Base-by-base conservation (phyloP, 2,888 invertebrate species). In the Glaucopsyche alexis region DNA sequence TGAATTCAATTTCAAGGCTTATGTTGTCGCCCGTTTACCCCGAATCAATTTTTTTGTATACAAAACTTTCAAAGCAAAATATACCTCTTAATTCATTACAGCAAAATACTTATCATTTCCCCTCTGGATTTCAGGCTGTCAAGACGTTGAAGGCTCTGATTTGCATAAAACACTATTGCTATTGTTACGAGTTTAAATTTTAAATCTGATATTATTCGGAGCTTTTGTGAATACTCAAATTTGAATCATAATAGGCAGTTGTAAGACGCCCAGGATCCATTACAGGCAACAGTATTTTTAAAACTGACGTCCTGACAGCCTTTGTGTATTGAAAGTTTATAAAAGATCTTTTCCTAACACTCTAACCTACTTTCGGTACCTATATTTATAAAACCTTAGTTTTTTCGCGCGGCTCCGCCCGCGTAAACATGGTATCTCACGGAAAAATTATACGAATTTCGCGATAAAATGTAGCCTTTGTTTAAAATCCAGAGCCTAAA, bases 161-260 rank as follows among this genome's bases (percentile, higher is more conserved):
- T 55, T 55, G 55, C 55, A 55, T 55, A 11, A 55, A 55, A 19
- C 55, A 55, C 66, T 66, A 42, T 66, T 66, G n/a, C 42, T 66
- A 42, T 66, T 66, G 40, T n/a, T 66, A 16, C 7, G 38, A 66
- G 16, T 66, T 66, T 40, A n/a, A 66, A 65, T 40, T 65, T 65
- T 38, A 65, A 65, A n/a, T 9, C 40, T 8, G 16, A 38, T 66
- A 42, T 42, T 66, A 66, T 66, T 66, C 13, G 40, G 42, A 7
- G 16, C n/a, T 66, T 16, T 42, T 16, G 40, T 40, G 42, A 66
- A 66, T 66, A 66, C 42, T 42, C n/a, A 66, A 66, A 66, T 67
- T 67, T 67, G 16, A 67, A 67, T 67, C 11, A 67, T 67, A 67
- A 67, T 67, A 13, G 45, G 13, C 67, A 19, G 3, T 45, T 45